phyloP scores from a whole-genome alignment of 2,797 vertebrate species.

The Thaleichthys pacificus region DNA sequence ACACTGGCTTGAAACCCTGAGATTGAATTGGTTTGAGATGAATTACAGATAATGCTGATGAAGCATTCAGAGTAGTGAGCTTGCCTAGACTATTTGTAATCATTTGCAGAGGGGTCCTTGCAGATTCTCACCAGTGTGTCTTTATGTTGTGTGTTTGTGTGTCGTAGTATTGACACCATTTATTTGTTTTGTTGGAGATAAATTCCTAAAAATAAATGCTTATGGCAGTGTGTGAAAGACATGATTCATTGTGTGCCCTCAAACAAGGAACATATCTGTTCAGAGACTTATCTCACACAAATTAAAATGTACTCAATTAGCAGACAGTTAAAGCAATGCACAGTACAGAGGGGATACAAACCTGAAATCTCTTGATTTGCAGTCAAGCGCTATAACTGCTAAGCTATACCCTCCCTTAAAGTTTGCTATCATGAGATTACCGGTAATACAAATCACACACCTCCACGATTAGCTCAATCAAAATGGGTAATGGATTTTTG shows the following conservation, averaged over 20 bases:
- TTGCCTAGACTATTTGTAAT: not conserved
- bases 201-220: not conserved
- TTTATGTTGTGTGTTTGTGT: constrained; percentile 8
- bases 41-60: constrained; percentile 43
- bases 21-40: not conserved
- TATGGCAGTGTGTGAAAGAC: constrained; percentile 2
- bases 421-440: constrained; percentile 1
- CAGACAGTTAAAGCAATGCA: too few species aligned
- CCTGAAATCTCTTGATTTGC: too few species aligned
- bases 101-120: not conserved
- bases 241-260: constrained; percentile 5
- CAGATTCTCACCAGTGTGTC: not conserved
- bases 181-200: constrained; percentile 6
- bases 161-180: not conserved
- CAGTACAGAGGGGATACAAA: too few species aligned
- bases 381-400: too few species aligned
- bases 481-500: not conserved
- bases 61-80: constrained; percentile 21
- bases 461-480: too few species aligned
- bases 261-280: not conserved
- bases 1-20: constrained; percentile 27
- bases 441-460: not conserved
- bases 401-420: not conserved
- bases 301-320: too few species aligned
- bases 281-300: too few species aligned